These are phyloP conservation scores for Eristalis pertinax DNA, from an alignment of 2,888 invertebrate genomes.

Conservation along the genomic window DNA sequence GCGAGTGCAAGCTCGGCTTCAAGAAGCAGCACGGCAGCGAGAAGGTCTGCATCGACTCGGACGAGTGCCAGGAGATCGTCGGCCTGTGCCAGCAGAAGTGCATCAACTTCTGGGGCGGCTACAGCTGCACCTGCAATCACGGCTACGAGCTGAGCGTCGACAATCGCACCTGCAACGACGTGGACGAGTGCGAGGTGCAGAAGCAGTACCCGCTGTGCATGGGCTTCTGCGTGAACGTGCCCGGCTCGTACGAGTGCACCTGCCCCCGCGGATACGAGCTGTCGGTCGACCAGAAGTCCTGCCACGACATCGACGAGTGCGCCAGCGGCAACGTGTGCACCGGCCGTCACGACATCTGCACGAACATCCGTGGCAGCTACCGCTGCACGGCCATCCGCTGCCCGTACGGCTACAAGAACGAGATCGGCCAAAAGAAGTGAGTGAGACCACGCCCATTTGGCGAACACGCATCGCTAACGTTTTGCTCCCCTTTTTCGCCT, in stretches of 20 bases:
- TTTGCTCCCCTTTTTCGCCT: too few relatives aligned
- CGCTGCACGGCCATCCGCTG: slow-evolving; percentile 94
- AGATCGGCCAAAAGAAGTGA: slow-evolving; percentile 91
- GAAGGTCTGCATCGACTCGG: slow-evolving; percentile 84
- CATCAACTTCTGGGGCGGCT: slow-evolving; percentile 94
- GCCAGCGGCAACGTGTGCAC: slow-evolving; percentile 81
- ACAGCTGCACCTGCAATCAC: slow-evolving; percentile 91
- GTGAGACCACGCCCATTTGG: slow-evolving; percentile 75
- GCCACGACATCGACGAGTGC: slow-evolving; percentile 92
- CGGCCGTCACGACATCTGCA: slow-evolving; percentile 89
- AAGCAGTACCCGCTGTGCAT: slow-evolving; percentile 87
- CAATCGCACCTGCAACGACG: slow-evolving; percentile 84
- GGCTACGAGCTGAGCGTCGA: slow-evolving; percentile 93
- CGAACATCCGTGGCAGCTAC: slow-evolving; percentile 94
- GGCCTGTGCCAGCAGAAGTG: slow-evolving; percentile 93
- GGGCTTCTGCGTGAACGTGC: slow-evolving; percentile 92
- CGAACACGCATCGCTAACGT: not conserved
- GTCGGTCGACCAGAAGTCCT: slow-evolving; percentile 88
- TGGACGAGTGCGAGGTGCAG: slow-evolving; percentile 92
- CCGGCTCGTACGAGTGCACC: slow-evolving; percentile 91
- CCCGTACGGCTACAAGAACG: slow-evolving; percentile 91
- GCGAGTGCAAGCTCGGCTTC: slow-evolving; percentile 91
- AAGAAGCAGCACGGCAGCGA: slow-evolving; percentile 82
- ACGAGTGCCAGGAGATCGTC: slow-evolving; percentile 85
- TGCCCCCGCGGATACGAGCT: slow-evolving; percentile 92